A percentile compares a stretch with the other conserved stretches of the same genome.
These are phyloP conservation scores for Melanchra persicariae DNA, from an alignment of 2,888 invertebrate genomes.

Conservation along the genomic window DNA sequence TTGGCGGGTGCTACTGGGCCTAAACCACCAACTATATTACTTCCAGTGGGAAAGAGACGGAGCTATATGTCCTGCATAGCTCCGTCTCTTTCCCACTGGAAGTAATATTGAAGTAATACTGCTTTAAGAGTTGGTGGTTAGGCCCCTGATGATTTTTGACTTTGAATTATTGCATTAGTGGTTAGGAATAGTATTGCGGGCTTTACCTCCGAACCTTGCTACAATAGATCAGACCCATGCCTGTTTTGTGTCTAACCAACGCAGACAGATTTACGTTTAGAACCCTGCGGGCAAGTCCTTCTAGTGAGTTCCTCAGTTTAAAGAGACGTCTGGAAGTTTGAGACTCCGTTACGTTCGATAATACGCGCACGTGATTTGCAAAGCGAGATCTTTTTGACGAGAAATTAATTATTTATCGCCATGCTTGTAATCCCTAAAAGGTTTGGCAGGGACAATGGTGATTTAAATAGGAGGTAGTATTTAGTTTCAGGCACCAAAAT, in stretches of 20 bases:
- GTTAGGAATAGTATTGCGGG: not conserved
- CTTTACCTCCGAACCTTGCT: not conserved
- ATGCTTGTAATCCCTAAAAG: not conserved
- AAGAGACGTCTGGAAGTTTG: slow-evolving; percentile 21
- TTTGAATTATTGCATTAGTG: too few relatives aligned
- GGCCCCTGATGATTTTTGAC: too few relatives aligned
- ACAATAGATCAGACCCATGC: not conserved
- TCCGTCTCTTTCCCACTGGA: too few relatives aligned
- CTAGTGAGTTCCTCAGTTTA: not conserved
- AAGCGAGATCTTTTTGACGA: slow-evolving; percentile 6
- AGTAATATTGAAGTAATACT: too few relatives aligned
- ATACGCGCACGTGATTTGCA: slow-evolving; percentile 5
- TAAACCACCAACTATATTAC: too few relatives aligned
- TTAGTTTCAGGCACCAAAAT: slow-evolving; percentile 1
- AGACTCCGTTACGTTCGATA: slow-evolving; percentile 7
- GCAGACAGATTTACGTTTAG: not conserved
- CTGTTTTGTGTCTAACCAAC: not conserved
- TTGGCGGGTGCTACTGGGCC: not conserved
- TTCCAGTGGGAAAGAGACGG: too few relatives aligned
- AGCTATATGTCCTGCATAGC: too few relatives aligned
- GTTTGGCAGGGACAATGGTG: not conserved
- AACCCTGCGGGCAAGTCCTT: too few relatives aligned
- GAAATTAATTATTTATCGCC: slow-evolving; percentile 34
- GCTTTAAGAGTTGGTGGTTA: too few relatives aligned
- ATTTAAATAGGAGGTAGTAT: slow-evolving; percentile 1